These are phyloP conservation scores for Heliconius nattereri DNA, from an alignment of 1,140 invertebrate species.

Conservation along the genomic window DNA sequence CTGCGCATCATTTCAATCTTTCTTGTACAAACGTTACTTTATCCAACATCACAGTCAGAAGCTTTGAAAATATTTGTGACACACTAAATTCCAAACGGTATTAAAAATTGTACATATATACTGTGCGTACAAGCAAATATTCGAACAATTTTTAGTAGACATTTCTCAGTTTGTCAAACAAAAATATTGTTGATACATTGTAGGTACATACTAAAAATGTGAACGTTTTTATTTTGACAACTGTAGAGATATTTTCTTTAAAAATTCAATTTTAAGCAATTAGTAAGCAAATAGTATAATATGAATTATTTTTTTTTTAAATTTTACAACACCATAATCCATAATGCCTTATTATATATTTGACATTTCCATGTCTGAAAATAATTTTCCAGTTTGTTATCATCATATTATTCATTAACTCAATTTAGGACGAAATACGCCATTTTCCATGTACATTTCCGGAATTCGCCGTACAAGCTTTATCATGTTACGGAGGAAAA, in stretches of 20 bases:
- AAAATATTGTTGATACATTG: neutral
- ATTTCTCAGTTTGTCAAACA: neutral
- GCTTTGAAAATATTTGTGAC: neutral
- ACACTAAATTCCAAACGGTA: neutral
- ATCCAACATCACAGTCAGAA: neutral
- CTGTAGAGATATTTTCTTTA: too few species aligned
- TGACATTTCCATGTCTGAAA: neutral
- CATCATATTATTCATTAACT: neutral
- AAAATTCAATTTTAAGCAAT: too few species aligned
- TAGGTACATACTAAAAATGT: too few species aligned
- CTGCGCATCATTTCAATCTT: too few species aligned
- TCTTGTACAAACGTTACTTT: neutral
- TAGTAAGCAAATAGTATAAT: too few species aligned
- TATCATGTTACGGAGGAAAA: constrained; percentile 29
- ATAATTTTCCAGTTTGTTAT: neutral
- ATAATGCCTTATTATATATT: too few species aligned
- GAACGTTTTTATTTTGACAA: too few species aligned
- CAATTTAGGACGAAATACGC: neutral
- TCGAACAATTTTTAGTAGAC: neutral
- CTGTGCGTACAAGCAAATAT: neutral
- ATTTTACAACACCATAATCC: too few species aligned
- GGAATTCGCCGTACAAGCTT: neutral
- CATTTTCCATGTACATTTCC: constrained; percentile 3
- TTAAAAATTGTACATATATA: neutral
- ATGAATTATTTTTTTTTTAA: too few species aligned